These are phyloP conservation scores for Acrocephalus kingi DNA, from an alignment of 2,113 vertebrate genomes.

Conservation along the genomic window DNA sequence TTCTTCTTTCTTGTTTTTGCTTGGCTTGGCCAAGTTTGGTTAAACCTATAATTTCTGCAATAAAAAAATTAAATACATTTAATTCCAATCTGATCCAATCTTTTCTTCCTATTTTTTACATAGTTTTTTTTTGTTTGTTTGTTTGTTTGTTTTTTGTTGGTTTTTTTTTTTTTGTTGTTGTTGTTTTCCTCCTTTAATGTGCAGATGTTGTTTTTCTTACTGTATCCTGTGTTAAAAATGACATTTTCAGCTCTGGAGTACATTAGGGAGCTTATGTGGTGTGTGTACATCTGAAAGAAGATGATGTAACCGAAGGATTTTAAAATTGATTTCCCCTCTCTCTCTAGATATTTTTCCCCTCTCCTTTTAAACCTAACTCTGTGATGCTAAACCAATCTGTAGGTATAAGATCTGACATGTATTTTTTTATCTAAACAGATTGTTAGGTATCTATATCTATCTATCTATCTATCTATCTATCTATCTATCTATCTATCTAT, in stretches of 20 bases:
- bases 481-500: neutral
- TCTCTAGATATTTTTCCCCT: neutral
- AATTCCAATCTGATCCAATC: neutral
- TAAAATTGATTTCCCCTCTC: neutral
- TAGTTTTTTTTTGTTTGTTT: neutral
- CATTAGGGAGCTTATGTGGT: neutral
- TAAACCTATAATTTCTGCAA: slow-evolving; percentile 45
- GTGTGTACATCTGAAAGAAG: slow-evolving; percentile 10
- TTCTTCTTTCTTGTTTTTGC: slow-evolving; percentile 30
- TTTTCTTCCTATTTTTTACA: neutral
- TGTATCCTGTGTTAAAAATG: neutral
- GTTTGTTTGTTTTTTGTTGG: no score
- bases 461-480: neutral
- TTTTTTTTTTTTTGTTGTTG: no score
- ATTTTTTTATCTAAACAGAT: neutral
- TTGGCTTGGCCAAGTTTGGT: slow-evolving; percentile 32
- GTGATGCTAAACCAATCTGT: neutral
- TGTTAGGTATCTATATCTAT: neutral
- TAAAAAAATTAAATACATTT: slow-evolving; percentile 21
- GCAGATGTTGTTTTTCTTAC: neutral
- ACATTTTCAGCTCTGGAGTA: slow-evolving; percentile 4
- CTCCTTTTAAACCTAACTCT: neutral
- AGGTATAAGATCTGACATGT: neutral
- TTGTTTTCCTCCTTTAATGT: neutral
- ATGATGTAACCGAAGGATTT: slow-evolving; percentile 34